These are phyloP conservation scores for Microctenopoma steveboyesi DNA, from an alignment of 2,797 vertebrate species.

Conservation along the genomic window DNA sequence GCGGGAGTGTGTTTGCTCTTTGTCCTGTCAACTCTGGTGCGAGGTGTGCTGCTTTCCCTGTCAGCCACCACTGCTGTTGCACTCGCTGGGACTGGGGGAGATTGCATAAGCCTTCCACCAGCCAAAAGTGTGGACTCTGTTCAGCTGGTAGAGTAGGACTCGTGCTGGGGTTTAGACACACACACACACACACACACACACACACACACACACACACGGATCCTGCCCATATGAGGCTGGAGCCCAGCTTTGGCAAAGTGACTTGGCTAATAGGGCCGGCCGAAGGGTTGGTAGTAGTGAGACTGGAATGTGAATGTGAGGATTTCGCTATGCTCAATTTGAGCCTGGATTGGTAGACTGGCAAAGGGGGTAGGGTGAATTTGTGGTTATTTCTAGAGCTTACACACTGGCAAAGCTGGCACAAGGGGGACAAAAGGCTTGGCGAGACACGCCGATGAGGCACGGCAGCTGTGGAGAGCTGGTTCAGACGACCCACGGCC, in stretches of 20 bases:
- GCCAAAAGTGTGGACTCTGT: slow-evolving; percentile 21
- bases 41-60: slow-evolving; percentile 61
- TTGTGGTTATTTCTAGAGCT: slow-evolving; percentile 65
- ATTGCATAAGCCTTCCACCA: slow-evolving; percentile 28
- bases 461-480: slow-evolving; percentile 57
- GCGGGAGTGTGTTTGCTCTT: slow-evolving; percentile 68
- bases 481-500: slow-evolving; percentile 30
- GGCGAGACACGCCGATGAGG: slow-evolving; percentile 49
- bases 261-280: slow-evolving; percentile 41
- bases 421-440: slow-evolving; percentile 40
- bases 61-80: slow-evolving; percentile 37
- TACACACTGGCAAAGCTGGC: slow-evolving; percentile 41
- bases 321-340: slow-evolving; percentile 64
- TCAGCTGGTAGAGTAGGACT: slow-evolving; percentile 31
- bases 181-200: slow-evolving; percentile 14
- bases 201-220: background rate
- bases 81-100: background rate
- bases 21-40: slow-evolving; percentile 74
- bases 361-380: slow-evolving; percentile 42
- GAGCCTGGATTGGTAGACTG: slow-evolving; percentile 63
- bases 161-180: slow-evolving; percentile 37
- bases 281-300: slow-evolving; percentile 51
- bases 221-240: slow-evolving; percentile 33
- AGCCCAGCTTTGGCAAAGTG: slow-evolving; percentile 60
- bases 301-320: slow-evolving; percentile 56